A percentile compares a stretch with the other conserved stretches of the same genome.
These are phyloP conservation scores for Esox niger DNA, from an alignment of 2,113 vertebrate genomes.

Conservation along the genomic window DNA sequence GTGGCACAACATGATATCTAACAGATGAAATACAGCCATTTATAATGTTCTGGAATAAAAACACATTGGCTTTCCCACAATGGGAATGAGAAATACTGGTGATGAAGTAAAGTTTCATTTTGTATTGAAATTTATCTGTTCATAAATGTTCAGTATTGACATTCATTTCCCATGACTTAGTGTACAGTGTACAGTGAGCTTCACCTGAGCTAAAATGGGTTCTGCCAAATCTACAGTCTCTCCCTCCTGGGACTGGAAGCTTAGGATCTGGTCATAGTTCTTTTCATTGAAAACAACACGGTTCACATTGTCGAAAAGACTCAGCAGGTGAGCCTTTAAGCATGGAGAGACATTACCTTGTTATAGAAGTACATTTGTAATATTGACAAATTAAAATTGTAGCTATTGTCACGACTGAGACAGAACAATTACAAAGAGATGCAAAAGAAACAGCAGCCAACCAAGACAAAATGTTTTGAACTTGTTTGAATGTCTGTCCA, in stretches of 20 bases:
- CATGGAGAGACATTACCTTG: neutral
- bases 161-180: neutral
- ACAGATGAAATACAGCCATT: too few species aligned
- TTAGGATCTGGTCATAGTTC: constrained; percentile 81
- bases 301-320: constrained; percentile 87
- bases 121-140: neutral
- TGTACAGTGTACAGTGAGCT: neutral
- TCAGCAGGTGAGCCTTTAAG: constrained; percentile 79
- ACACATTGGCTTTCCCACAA: too few species aligned
- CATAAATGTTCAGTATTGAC: neutral
- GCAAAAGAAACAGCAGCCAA: neutral
- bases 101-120: neutral
- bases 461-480: neutral
- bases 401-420: neutral
- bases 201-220: constrained; percentile 57
- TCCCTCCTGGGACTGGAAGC: constrained; percentile 87
- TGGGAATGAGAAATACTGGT: neutral
- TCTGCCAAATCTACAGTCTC: constrained; percentile 74
- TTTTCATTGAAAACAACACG: constrained; percentile 81
- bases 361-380: neutral
- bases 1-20: too few species aligned
- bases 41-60: too few species aligned
- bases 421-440: neutral
- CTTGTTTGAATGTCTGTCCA: neutral
- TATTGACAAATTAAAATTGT: neutral